phyloP scores from a whole-genome alignment of 1,140 invertebrate genomes.

The Ectropis grisescens region DNA sequence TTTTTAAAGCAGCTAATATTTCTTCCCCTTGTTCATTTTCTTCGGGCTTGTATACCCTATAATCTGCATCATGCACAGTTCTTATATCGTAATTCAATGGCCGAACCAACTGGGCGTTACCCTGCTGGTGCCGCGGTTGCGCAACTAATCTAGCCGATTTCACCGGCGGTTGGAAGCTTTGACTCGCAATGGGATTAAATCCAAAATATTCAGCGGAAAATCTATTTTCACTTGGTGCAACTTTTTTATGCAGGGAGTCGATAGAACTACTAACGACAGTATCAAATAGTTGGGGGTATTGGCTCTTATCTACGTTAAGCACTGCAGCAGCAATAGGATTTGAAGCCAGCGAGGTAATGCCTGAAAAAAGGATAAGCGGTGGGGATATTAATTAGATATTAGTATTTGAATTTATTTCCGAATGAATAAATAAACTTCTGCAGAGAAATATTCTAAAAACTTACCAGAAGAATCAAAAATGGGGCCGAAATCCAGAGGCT shows the following conservation, averaged over 20 bases:
- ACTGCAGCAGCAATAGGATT: conserved; percentile 46
- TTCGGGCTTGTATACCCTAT: conserved; percentile 58
- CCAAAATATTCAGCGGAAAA: conserved; percentile 59
- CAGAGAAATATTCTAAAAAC: conserved; percentile 1
- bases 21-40: conserved; percentile 45
- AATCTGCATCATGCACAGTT: conserved; percentile 58
- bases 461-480: conserved; percentile 39
- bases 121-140: conserved; percentile 24
- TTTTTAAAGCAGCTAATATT: conserved; percentile 49
- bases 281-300: conserved; percentile 59
- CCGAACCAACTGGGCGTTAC: conserved; percentile 22
- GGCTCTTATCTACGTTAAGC: conserved; percentile 57
- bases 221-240: conserved; percentile 40
- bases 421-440: conserved; percentile 2
- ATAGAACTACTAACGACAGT: conserved; percentile 58
- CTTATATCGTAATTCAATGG: conserved; percentile 59
- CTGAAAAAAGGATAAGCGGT: conserved; percentile 40
- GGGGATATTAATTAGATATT: no score
- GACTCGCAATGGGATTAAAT: conserved; percentile 60
- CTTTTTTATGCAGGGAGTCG: conserved; percentile 50
- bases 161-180: conserved; percentile 39
- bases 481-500: conserved; percentile 49
- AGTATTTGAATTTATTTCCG: no score
- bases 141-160: conserved; percentile 33
- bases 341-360: conserved; percentile 54